A percentile compares a stretch with the other conserved stretches of the same genome.
phyloP scores from a whole-genome alignment of 37 sponge, comb jelly and placozoan species.

The Chondrilla cf. caribensis region DNA sequence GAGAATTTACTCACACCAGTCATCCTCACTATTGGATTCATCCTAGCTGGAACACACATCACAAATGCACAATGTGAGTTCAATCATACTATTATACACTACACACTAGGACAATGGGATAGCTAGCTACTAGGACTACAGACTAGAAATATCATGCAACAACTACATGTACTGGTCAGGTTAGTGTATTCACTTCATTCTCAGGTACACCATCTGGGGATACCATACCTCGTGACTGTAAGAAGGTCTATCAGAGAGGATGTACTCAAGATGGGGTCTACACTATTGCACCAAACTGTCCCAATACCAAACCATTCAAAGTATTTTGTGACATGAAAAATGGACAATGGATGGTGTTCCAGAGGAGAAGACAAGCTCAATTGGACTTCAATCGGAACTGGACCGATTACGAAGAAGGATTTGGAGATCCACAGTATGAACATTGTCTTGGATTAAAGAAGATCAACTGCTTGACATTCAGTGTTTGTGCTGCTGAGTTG shows the following conservation, averaged over 20 bases:
- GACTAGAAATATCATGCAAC: too few relatives aligned
- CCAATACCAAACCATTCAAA: conserved; percentile 10
- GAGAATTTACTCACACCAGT: too few relatives aligned
- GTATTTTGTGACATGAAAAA: conserved; percentile 23
- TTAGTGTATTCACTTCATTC: too few relatives aligned
- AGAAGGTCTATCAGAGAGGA: not conserved
- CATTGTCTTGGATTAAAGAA: conserved; percentile 1
- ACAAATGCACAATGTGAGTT: too few relatives aligned
- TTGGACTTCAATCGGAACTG: not conserved
- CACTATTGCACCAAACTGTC: not conserved
- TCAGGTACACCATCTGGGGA: not conserved
- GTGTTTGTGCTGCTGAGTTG: not conserved
- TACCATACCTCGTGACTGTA: not conserved
- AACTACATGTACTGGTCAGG: too few relatives aligned
- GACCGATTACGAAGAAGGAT: conserved; percentile 5
- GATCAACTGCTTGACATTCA: not conserved
- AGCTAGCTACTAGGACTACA: too few relatives aligned
- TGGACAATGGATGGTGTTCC: conserved; percentile 13
- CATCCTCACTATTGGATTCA: too few relatives aligned
- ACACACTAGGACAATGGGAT: too few relatives aligned
- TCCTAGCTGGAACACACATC: too few relatives aligned
- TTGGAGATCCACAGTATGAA: conserved; percentile 6
- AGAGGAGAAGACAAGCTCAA: not conserved
- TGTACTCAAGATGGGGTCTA: not conserved
- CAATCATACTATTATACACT: too few relatives aligned